Percentiles rank a stretch among this genome's conserved stretches.
These are phyloP conservation scores for Acronicta leporina DNA, from an alignment of 2,888 invertebrate genomes.

Conservation along the genomic window DNA sequence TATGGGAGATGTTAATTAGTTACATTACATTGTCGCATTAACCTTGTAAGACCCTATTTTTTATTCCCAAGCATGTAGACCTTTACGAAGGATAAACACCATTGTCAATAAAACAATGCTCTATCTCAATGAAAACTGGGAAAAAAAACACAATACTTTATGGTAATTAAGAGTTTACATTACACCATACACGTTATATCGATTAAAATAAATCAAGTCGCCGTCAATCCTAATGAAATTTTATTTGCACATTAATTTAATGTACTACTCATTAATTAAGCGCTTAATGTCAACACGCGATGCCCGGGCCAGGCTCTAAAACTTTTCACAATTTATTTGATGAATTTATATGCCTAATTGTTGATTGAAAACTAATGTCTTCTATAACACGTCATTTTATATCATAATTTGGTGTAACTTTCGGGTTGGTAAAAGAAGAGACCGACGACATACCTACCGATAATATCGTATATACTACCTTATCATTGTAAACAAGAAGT, in stretches of 20 bases:
- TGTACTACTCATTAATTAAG: background rate
- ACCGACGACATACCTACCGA: background rate
- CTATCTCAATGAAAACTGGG: slow-evolving; percentile 48
- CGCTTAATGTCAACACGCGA: too few species aligned
- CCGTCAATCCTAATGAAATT: background rate
- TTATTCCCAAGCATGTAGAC: slow-evolving; percentile 67
- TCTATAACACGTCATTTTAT: too few species aligned
- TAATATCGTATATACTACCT: too few species aligned
- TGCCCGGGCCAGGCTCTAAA: slow-evolving; percentile 7
- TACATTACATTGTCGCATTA: slow-evolving; percentile 71
- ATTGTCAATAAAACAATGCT: slow-evolving; percentile 65
- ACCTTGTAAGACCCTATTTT: slow-evolving; percentile 71
- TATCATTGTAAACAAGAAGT: background rate
- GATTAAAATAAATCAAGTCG: slow-evolving; percentile 31
- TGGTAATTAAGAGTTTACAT: slow-evolving; percentile 18
- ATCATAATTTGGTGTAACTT: too few species aligned
- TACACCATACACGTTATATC: slow-evolving; percentile 25
- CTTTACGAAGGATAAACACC: slow-evolving; percentile 65
- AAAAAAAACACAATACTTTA: slow-evolving; percentile 47
- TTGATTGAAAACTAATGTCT: too few species aligned
- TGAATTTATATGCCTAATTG: too few species aligned
- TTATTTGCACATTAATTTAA: background rate
- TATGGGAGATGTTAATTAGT: slow-evolving; percentile 69
- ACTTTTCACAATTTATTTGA: background rate
- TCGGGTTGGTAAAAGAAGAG: background rate